Conservation (phyloP, 2,888 invertebrate species). For the Limnephilus marmoratus region DNA sequence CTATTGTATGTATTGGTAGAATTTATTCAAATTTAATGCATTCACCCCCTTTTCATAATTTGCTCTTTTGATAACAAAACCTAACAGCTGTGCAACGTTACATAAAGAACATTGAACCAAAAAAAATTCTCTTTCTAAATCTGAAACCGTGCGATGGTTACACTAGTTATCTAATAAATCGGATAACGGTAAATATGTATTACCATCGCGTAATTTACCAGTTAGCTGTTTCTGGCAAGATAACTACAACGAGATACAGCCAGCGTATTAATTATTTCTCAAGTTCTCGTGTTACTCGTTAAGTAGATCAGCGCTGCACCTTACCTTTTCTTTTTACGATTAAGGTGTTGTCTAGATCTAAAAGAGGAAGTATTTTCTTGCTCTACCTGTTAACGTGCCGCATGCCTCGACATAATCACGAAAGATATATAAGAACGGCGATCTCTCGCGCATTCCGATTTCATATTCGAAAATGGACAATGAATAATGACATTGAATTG, state of each 20-base stretch:
- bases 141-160: slow-evolving; percentile 15
- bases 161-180: background rate
- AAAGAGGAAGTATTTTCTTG: background rate
- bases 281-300: background rate
- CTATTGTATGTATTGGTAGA: background rate
- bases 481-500: background rate
- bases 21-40: background rate
- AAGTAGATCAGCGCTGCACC: background rate
- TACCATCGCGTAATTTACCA: background rate
- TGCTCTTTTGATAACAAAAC: background rate
- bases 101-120: slow-evolving; percentile 8
- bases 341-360: background rate
- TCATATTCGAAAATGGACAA: background rate
- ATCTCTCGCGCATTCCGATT: background rate
- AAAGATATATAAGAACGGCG: background rate
- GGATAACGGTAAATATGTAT: background rate
- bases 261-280: background rate
- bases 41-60: background rate
- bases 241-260: background rate
- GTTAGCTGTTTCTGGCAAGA: background rate
- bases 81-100: background rate
- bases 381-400: background rate
- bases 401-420: background rate
- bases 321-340: background rate
- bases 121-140: slow-evolving; percentile 23